Conservation (phyloP, 2,888 invertebrate genomes). For the Ligdia adustata region DNA sequence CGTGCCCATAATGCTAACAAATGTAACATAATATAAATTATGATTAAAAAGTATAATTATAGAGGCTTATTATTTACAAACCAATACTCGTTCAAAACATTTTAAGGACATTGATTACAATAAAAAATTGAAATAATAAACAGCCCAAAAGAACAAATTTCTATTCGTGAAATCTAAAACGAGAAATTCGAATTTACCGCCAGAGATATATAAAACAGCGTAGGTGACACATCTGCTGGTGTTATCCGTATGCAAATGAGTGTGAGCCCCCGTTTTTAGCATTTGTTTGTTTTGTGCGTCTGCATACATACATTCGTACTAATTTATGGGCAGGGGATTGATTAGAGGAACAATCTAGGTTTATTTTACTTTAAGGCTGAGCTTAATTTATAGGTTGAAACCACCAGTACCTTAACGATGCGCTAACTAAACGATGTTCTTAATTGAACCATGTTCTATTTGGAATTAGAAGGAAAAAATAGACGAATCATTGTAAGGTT, state of each 20-base stretch:
- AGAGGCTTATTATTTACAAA: not conserved
- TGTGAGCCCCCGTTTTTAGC: slow-evolving; percentile 70
- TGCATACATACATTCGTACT: slow-evolving; percentile 50
- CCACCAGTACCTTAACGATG: not conserved
- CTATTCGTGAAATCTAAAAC: slow-evolving; percentile 15
- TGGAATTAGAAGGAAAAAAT: not conserved
- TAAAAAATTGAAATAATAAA: too few relatives aligned
- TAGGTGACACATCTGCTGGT: slow-evolving; percentile 64
- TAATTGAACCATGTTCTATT: not conserved
- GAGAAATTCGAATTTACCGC: not conserved
- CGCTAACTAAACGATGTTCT: not conserved
- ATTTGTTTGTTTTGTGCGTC: slow-evolving; percentile 74
- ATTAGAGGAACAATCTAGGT: slow-evolving; percentile 40
- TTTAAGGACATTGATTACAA: too few relatives aligned
- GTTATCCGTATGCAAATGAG: slow-evolving; percentile 80
- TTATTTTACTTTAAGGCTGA: slow-evolving; percentile 29
- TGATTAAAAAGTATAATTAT: not conserved
- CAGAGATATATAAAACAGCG: slow-evolving; percentile 10
- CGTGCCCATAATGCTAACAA: too few relatives aligned
- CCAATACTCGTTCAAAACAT: too few relatives aligned
- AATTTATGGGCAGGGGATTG: slow-evolving; percentile 45
- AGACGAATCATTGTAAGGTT: too few relatives aligned
- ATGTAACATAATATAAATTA: not conserved
- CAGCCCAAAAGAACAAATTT: too few relatives aligned
- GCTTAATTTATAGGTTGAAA: slow-evolving; percentile 15